phyloP scores from a whole-genome alignment of 2,113 vertebrate species.

The Anolis sagrei region DNA sequence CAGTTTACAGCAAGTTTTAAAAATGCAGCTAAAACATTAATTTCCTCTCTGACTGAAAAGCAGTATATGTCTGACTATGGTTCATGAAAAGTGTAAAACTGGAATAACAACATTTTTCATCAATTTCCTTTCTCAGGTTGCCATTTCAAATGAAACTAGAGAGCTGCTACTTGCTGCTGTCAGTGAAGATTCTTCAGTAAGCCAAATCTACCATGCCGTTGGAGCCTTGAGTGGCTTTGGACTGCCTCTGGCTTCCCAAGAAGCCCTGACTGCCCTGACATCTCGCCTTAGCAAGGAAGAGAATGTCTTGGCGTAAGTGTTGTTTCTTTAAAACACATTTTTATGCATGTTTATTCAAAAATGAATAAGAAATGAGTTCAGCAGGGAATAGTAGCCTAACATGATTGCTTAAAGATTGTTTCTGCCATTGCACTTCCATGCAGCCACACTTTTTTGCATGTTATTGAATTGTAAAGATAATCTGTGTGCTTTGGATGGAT shows the following conservation, averaged over 20 bases:
- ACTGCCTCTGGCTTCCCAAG: slow-evolving; percentile 92
- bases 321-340: neutral
- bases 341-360: neutral
- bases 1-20: too few species aligned
- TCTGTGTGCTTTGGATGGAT: neutral
- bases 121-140: slow-evolving; percentile 79
- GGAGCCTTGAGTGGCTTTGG: slow-evolving; percentile 89
- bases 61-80: neutral
- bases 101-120: neutral
- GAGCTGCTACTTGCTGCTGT: slow-evolving; percentile 92
- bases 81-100: neutral
- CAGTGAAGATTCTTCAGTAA: slow-evolving; percentile 91
- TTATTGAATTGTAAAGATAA: neutral
- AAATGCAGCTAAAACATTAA: too few species aligned
- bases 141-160: slow-evolving; percentile 93
- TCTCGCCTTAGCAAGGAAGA: slow-evolving; percentile 94
- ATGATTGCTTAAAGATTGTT: accelerated
- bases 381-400: neutral
- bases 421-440: neutral
- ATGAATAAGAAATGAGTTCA: neutral
- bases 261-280: slow-evolving; percentile 87
- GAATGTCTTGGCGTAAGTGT: slow-evolving; percentile 90
- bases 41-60: neutral
- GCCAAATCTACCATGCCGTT: slow-evolving; percentile 92
- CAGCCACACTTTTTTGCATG: neutral